Evolutionary conservation across 2,888 invertebrate species (phyloP).

Genomic region (Bombylius discolor): DNA sequence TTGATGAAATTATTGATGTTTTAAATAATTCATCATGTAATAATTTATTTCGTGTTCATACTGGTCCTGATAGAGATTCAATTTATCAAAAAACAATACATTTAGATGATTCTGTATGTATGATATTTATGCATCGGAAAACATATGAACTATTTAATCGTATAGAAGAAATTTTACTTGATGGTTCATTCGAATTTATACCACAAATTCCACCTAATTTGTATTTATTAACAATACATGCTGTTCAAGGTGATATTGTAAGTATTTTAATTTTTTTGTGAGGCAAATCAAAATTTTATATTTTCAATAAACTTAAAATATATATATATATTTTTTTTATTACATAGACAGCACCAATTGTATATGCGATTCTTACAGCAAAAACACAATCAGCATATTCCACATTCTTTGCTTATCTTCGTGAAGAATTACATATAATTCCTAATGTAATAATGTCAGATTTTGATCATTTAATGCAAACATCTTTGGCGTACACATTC

Average conservation of each 20-base stretch:
- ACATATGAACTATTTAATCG: slow-evolving; percentile 17
- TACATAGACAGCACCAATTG: slow-evolving; percentile 17
- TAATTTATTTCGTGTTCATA: slow-evolving; percentile 19
- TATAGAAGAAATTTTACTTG: slow-evolving; percentile 21
- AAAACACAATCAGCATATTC: slow-evolving; percentile 17
- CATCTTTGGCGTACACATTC: slow-evolving; percentile 16
- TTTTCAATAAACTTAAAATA: not conserved
- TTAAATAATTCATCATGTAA: slow-evolving; percentile 13
- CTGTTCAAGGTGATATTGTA: slow-evolving; percentile 18
- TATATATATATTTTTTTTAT: not conserved
- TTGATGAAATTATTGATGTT: slow-evolving; percentile 17
- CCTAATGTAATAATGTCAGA: slow-evolving; percentile 20
- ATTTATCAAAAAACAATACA: slow-evolving; percentile 20
- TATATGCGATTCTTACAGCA: slow-evolving; percentile 18
- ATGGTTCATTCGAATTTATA: slow-evolving; percentile 17
- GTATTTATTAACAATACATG: slow-evolving; percentile 19
- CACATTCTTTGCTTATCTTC: slow-evolving; percentile 18
- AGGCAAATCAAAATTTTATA: too few relatives aligned
- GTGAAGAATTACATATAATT: slow-evolving; percentile 17
- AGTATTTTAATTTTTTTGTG: not conserved
- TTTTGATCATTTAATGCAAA: slow-evolving; percentile 18
- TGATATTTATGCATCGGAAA: slow-evolving; percentile 21
- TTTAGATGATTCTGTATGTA: slow-evolving; percentile 15
- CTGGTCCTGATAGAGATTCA: slow-evolving; percentile 18
- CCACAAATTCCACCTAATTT: slow-evolving; percentile 17